These are phyloP conservation scores for Philopedon plagiatum DNA, from an alignment of 2,888 invertebrate genomes.

Conservation along the genomic window DNA sequence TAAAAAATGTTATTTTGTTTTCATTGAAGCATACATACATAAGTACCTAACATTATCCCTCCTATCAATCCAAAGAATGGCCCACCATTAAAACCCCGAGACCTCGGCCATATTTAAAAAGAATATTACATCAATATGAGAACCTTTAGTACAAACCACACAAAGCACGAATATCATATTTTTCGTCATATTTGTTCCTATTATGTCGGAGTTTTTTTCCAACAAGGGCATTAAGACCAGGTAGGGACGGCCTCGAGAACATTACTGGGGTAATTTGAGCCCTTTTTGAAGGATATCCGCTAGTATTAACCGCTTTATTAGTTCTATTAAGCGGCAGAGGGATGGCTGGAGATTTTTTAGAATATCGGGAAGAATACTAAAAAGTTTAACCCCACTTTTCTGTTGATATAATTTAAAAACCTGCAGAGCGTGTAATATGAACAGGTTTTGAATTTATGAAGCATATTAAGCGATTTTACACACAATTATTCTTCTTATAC, in stretches of 20 bases:
- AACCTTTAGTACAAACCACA: constrained; percentile 21
- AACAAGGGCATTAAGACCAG: constrained; percentile 32
- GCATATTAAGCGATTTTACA: background rate
- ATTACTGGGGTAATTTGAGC: constrained; percentile 41
- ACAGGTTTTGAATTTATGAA: background rate
- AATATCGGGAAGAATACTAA: constrained; percentile 5
- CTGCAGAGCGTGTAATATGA: background rate
- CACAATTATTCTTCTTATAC: background rate
- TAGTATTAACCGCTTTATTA: constrained; percentile 44
- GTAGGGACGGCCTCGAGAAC: constrained; percentile 30
- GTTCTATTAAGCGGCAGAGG: constrained; percentile 26
- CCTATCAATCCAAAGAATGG: background rate
- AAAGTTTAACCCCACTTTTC: background rate
- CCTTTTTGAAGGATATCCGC: constrained; percentile 44
- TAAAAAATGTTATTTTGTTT: no score
- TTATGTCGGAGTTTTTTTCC: constrained; percentile 32
- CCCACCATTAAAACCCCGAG: constrained; percentile 1
- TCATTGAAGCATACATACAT: no score
- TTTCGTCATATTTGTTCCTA: constrained; percentile 47
- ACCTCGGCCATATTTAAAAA: constrained; percentile 20
- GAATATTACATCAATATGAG: constrained; percentile 42
- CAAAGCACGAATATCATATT: constrained; percentile 48
- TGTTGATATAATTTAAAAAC: background rate
- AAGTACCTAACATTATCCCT: background rate
- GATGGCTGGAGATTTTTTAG: constrained; percentile 34